Percentiles rank a stretch among this genome's conserved stretches.
Conservation (phyloP, 2,797 vertebrate genomes). For the Paratrypauchen microcephalus region DNA sequence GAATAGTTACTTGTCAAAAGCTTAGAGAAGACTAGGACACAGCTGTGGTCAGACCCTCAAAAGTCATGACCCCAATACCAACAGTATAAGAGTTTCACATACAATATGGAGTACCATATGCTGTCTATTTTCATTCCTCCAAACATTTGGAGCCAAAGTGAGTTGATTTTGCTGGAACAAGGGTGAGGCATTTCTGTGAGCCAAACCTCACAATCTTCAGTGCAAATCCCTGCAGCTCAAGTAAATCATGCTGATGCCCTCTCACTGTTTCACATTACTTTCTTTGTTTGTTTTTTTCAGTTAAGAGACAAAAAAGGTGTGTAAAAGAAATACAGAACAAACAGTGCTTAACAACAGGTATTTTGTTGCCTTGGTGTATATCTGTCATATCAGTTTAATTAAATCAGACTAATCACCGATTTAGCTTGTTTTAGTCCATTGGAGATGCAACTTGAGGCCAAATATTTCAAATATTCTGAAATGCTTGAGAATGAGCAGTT, state of each 20-base stretch:
- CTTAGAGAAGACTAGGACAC: slow-evolving; percentile 35
- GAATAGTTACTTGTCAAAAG: slow-evolving; percentile 59
- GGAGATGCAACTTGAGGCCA: neutral
- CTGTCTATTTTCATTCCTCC: slow-evolving; percentile 44
- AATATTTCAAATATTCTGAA: neutral
- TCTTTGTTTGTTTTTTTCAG: slow-evolving; percentile 19
- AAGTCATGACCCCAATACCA: slow-evolving; percentile 9
- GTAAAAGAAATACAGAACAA: slow-evolving; percentile 12
- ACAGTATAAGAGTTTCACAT: neutral
- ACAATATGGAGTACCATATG: slow-evolving; percentile 38
- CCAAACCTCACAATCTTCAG: slow-evolving; percentile 25
- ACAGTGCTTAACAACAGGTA: neutral
- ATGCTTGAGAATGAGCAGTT: slow-evolving; percentile 10
- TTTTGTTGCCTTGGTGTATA: neutral
- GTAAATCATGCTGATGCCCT: slow-evolving; percentile 44
- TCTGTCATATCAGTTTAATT: neutral
- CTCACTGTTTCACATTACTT: slow-evolving; percentile 25
- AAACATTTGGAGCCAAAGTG: slow-evolving; percentile 30
- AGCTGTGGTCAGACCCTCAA: slow-evolving; percentile 21
- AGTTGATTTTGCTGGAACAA: slow-evolving; percentile 39
- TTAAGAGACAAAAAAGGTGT: neutral
- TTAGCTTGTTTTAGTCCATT: neutral
- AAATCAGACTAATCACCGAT: neutral
- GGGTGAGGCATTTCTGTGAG: slow-evolving; percentile 31
- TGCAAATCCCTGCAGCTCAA: slow-evolving; percentile 41